Base-by-base conservation (phyloP, 2,797 vertebrate species). In the Pyrrhura leucotis region DNA sequence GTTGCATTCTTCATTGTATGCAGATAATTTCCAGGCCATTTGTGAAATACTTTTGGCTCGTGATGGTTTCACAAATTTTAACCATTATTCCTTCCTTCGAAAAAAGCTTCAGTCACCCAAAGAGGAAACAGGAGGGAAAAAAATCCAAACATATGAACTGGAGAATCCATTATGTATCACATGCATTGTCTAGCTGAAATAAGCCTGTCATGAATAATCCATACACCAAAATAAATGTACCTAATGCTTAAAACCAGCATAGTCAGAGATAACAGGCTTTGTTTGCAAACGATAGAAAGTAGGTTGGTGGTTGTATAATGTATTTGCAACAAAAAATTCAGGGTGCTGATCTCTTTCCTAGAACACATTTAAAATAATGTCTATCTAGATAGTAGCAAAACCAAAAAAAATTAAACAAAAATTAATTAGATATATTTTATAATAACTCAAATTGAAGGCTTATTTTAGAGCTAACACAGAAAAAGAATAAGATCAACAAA, bases 321-420 rank as follows among this genome's bases (percentile, higher is more conserved):
- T 14, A 89, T 85, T 73, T 91, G 45, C 53, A 88, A 78, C 56
- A 92, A 79, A 93, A 69, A 88, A 91, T 90, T 94, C 67, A 89
- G 47, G 67, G 37, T 69, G 31, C 16, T 79, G 71, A 82, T 81
- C 33, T 76, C 45, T 61, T 74, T 82, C 51, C 26, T 56, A 76
- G 61, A 67, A 53, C 9, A 83, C 31, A 51, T 74, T 71, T 53
- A 56, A 75, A 87, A 85, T 48, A 48, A n/a, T 17, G 8, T 14
- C 3, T 79, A 35, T 72, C 78, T 79, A 40, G 31, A 76, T 44
- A 71, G n/a, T 7, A 76, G 15, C 22, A 67, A 89, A 89, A 40
- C 0, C 4, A 23, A 66, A 26, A 26, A 78, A 39, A 72, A 23
- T 25, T 28, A 71, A 90, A 45, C 12, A 68, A 0, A 68, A 71